Evolutionary conservation across 2,888 invertebrate genomes (phyloP).

Genomic region (Coleophora deauratella): DNA sequence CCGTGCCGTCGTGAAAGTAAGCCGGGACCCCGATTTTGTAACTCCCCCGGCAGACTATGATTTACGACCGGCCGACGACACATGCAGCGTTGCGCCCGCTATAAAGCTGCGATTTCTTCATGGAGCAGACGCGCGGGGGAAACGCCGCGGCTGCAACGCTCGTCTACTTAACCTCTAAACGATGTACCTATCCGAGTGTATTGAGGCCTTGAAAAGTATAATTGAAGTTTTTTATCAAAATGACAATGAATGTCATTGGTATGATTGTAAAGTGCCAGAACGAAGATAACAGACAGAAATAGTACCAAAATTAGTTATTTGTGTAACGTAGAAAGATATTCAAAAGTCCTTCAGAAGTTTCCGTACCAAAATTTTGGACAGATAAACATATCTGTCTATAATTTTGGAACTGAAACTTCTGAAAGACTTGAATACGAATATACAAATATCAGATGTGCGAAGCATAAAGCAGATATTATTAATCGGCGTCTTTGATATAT

Average conservation of each 20-base stretch:
- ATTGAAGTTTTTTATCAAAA: too few relatives aligned
- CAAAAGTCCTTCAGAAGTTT: too few relatives aligned
- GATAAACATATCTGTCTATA: too few relatives aligned
- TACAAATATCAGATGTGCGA: background rate
- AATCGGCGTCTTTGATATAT: background rate
- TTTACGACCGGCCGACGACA: conserved; percentile 63
- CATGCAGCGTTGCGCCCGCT: conserved; percentile 65
- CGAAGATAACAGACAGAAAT: too few relatives aligned
- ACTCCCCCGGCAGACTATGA: conserved; percentile 47
- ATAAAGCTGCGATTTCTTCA: conserved; percentile 51
- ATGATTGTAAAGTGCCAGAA: too few relatives aligned
- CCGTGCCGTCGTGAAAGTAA: conserved; percentile 47
- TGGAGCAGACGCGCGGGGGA: conserved; percentile 28
- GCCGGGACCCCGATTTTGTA: conserved; percentile 50
- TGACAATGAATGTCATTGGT: too few relatives aligned
- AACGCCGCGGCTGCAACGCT: conserved; percentile 32
- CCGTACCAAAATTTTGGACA: too few relatives aligned
- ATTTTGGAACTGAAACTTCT: too few relatives aligned
- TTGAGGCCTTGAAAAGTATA: background rate
- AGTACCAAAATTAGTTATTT: too few relatives aligned
- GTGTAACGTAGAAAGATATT: too few relatives aligned
- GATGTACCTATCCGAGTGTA: background rate
- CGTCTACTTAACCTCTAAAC: conserved; percentile 13
- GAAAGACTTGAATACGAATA: too few relatives aligned
- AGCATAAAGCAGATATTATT: background rate